A percentile compares a stretch with the other conserved stretches of the same genome.
These are phyloP conservation scores for Oppia nitens DNA, from an alignment of 1,140 invertebrate species.

Conservation along the genomic window DNA sequence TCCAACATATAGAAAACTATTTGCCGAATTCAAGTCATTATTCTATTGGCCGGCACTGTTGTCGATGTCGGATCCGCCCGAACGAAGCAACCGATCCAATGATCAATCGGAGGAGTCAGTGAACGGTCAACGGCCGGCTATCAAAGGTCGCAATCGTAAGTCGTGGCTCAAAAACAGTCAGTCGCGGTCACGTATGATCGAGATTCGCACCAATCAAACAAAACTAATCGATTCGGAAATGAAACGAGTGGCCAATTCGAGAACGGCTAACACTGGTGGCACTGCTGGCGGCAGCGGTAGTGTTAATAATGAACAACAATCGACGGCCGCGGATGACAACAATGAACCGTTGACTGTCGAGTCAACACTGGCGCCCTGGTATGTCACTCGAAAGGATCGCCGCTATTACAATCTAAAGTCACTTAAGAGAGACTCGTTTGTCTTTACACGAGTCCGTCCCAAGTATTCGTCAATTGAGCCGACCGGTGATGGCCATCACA, in stretches of 20 bases:
- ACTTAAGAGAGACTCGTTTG: neutral
- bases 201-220: neutral
- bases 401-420: neutral
- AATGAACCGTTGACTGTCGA: neutral
- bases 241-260: neutral
- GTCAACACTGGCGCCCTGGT: neutral
- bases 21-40: neutral
- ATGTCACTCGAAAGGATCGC: neutral
- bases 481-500: too few species aligned
- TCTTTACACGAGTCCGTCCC: neutral
- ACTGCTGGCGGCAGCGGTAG: too few species aligned
- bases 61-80: neutral
- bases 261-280: too few species aligned
- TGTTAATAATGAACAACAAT: neutral
- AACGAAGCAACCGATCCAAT: slow-evolving; percentile 16
- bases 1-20: neutral
- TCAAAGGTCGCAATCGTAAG: neutral
- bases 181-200: neutral
- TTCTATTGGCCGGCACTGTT: neutral
- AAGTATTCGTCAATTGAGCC: too few species aligned
- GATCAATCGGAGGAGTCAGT: too few species aligned
- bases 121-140: neutral
- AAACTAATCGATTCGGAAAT: neutral
- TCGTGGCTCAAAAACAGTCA: neutral
- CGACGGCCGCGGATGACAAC: neutral